Evolutionary conservation across 2,113 vertebrate species (phyloP), one percentile per base, ranked within the genome.

Genomic region (Patagioenas fasciata): DNA sequence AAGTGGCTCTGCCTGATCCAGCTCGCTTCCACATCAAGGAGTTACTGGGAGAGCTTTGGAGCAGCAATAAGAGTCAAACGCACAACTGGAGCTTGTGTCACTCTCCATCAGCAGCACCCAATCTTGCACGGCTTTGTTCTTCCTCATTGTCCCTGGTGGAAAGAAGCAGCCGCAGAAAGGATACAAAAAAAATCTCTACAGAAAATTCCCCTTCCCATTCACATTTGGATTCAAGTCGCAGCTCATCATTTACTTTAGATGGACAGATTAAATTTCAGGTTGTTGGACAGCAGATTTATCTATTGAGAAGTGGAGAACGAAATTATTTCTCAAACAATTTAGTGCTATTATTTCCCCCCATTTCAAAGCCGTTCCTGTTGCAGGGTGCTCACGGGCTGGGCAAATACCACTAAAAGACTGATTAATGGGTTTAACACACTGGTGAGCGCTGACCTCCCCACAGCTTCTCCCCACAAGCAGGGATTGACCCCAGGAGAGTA

Each of bases 321-420:
- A 96, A 95, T 95, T 80, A 89, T 72, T 90, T 94, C 95, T 91
- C 91, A 42, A 91, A 85, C 72, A 58, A 86, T 91, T 94, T 86
- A 92, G 86, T 67, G 44, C 78, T 93, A 86, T 95, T 88, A 60
- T 64, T 84, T 18, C 54, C 57, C 38, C 23, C 62, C 61, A 1
- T 88, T 77, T 42, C 15, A 78, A 61, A 88, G 60, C 47, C 75
- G 31, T 60, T 53, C 72, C 61, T 75, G 32, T 9, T 0, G 6
- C 48, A 51, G 61, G 77, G 21, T 0, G 4, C 50, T 62, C 84
- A 10, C 8, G 3, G 15, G 50, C 40, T 60, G 71, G 64, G 16
- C 87, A 81, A 78, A 80, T 34, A 47, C 79, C 51, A 91, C 72
- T 57, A 94, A 36, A 65, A 3, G 6, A 91, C 60, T 65, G 91